Conservation (phyloP, 2,888 invertebrate genomes). For the Ophraella communa region DNA sequence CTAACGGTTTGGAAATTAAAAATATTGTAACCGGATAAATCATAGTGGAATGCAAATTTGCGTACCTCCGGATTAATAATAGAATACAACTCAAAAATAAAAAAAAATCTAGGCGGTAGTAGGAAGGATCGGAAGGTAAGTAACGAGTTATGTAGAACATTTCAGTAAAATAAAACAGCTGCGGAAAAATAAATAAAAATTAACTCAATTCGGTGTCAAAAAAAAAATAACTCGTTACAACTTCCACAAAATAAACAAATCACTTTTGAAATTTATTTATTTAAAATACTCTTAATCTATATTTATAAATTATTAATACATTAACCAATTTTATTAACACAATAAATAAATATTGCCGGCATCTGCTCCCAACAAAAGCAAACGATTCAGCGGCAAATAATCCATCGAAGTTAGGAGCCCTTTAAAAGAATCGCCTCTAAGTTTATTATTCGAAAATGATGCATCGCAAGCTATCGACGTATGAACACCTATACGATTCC, state of each 20-base stretch:
- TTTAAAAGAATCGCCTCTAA: slow-evolving; percentile 88
- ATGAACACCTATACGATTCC: slow-evolving; percentile 90
- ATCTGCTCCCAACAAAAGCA: slow-evolving; percentile 90
- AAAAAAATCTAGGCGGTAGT: no score
- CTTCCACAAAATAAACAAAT: background rate
- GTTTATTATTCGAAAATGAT: slow-evolving; percentile 81
- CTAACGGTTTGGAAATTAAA: no score
- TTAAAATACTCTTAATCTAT: slow-evolving; percentile 4
- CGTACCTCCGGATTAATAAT: no score
- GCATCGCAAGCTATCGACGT: slow-evolving; percentile 75
- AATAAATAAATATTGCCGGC: slow-evolving; percentile 84
- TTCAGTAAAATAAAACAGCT: no score
- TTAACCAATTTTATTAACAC: slow-evolving; percentile 65
- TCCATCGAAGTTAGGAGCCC: slow-evolving; percentile 92
- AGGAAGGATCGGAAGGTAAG: no score
- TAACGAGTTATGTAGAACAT: no score
- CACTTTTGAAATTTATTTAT: slow-evolving; percentile 3
- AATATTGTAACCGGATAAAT: no score
- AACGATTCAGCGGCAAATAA: slow-evolving; percentile 86
- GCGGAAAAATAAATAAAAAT: no score
- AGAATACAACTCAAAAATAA: no score
- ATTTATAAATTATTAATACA: background rate
- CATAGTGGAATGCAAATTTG: no score
- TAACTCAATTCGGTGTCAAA: no score
- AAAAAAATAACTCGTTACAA: no score